Conservation (phyloP, 2,113 vertebrate genomes). For the Capra hircus region DNA sequence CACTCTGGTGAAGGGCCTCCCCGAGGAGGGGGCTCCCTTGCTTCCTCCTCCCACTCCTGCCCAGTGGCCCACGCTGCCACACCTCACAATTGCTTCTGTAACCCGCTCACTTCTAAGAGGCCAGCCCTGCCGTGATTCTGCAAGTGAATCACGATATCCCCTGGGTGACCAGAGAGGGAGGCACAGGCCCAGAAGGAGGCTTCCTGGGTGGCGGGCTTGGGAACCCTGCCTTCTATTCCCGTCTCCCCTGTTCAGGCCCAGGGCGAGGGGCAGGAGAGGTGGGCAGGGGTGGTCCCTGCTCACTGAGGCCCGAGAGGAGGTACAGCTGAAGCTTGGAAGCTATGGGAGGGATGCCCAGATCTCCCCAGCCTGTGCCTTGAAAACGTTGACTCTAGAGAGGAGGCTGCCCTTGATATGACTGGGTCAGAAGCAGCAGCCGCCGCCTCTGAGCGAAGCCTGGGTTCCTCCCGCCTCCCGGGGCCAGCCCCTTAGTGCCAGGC, state of each 20-base stretch:
- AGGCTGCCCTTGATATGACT: no score
- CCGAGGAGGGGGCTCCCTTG: background rate
- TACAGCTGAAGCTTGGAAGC: background rate
- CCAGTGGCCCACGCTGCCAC: rapidly evolving
- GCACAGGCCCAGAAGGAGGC: background rate
- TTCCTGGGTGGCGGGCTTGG: background rate
- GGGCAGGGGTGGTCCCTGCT: background rate
- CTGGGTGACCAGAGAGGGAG: background rate
- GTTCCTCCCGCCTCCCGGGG: rapidly evolving
- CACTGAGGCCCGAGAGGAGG: rapidly evolving
- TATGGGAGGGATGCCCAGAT: background rate
- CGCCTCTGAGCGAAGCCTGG: rapidly evolving
- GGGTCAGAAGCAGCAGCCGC: background rate
- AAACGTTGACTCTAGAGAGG: rapidly evolving
- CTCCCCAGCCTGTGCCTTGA: background rate
- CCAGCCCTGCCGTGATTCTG: background rate
- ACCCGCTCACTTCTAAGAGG: background rate
- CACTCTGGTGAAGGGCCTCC: background rate
- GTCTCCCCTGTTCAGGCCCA: background rate
- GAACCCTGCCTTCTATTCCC: no score
- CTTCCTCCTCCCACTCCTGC: background rate
- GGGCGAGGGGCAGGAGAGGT: background rate
- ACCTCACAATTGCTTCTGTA: background rate
- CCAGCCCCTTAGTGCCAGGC: background rate
- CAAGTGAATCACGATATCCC: background rate